Evolutionary conservation across 2,888 invertebrate genomes (phyloP).

Genomic region (Caenorhabditis sulstoni): DNA sequence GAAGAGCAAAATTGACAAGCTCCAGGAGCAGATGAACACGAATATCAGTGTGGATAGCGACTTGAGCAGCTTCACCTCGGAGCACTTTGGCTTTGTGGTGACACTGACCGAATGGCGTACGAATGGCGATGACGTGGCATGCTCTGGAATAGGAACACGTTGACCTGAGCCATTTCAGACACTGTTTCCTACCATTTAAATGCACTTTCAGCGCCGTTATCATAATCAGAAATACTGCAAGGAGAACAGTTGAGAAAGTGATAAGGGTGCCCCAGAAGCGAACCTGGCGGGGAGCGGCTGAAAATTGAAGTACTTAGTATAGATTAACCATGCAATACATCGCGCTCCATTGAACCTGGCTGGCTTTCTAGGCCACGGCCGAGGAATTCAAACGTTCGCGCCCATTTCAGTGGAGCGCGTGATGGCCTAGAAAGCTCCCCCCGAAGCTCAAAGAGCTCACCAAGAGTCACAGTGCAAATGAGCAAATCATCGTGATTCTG

Average conservation of each 20-base stretch:
- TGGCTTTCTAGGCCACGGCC: too few species aligned
- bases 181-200: slow-evolving; percentile 15
- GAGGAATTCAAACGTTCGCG: too few species aligned
- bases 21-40: slow-evolving; percentile 57
- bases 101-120: slow-evolving; percentile 30
- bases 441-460: too few species aligned
- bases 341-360: too few species aligned
- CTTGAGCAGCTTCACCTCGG: slow-evolving; percentile 47
- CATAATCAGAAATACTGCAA: slow-evolving; percentile 39
- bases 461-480: slow-evolving; percentile 53
- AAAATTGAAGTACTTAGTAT: too few species aligned
- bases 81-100: slow-evolving; percentile 37
- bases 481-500: slow-evolving; percentile 51
- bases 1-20: slow-evolving; percentile 40
- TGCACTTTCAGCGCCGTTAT: slow-evolving; percentile 49
- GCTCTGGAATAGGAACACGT: slow-evolving; percentile 22
- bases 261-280: slow-evolving; percentile 57
- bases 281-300: slow-evolving; percentile 50
- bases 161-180: background rate
- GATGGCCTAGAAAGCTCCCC: too few species aligned
- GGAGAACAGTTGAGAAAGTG: slow-evolving; percentile 39
- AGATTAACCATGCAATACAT: too few species aligned
- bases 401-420: too few species aligned
- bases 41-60: slow-evolving; percentile 53
- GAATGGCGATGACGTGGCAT: slow-evolving; percentile 39